phyloP scores from a whole-genome alignment of 2,888 invertebrate species.

The Xestoiulus laeticollis region DNA sequence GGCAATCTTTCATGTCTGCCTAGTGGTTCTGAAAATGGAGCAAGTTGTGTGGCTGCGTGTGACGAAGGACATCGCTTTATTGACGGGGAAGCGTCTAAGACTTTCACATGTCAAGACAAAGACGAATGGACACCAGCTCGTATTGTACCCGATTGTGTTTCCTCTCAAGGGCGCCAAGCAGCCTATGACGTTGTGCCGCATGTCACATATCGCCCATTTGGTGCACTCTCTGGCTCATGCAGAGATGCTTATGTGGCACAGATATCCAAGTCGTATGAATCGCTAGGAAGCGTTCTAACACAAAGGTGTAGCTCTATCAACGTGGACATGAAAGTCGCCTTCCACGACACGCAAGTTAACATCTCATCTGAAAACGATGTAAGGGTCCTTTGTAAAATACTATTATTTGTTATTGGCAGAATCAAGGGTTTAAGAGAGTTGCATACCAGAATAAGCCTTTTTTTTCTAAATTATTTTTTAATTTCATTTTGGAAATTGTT shows the following conservation, averaged over 20 bases:
- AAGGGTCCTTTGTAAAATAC: slow-evolving; percentile 10
- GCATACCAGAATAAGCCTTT: too few relatives aligned
- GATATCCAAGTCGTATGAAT: slow-evolving; percentile 77
- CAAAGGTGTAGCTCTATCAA: slow-evolving; percentile 94
- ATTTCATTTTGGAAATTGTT: too few relatives aligned
- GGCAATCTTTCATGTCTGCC: slow-evolving; percentile 88
- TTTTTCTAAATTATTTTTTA: too few relatives aligned
- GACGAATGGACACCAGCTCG: slow-evolving; percentile 86
- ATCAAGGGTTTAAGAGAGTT: too few relatives aligned
- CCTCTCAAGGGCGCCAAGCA: slow-evolving; percentile 95
- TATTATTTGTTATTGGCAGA: too few relatives aligned
- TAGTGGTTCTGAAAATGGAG: slow-evolving; percentile 71
- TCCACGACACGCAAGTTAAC: slow-evolving; percentile 76
- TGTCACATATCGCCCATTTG: slow-evolving; percentile 87
- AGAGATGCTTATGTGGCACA: slow-evolving; percentile 78
- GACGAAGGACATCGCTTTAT: slow-evolving; percentile 84
- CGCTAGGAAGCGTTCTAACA: slow-evolving; percentile 82
- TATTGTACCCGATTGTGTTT: slow-evolving; percentile 94
- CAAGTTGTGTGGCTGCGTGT: slow-evolving; percentile 88
- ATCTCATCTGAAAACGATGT: slow-evolving; percentile 61
- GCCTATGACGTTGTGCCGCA: slow-evolving; percentile 89
- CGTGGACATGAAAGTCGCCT: slow-evolving; percentile 92
- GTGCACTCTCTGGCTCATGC: slow-evolving; percentile 85
- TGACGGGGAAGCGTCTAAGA: slow-evolving; percentile 87
- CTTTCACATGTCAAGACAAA: slow-evolving; percentile 83